phyloP scores from a whole-genome alignment of 2,797 vertebrate species.

The Anas bernieri region DNA sequence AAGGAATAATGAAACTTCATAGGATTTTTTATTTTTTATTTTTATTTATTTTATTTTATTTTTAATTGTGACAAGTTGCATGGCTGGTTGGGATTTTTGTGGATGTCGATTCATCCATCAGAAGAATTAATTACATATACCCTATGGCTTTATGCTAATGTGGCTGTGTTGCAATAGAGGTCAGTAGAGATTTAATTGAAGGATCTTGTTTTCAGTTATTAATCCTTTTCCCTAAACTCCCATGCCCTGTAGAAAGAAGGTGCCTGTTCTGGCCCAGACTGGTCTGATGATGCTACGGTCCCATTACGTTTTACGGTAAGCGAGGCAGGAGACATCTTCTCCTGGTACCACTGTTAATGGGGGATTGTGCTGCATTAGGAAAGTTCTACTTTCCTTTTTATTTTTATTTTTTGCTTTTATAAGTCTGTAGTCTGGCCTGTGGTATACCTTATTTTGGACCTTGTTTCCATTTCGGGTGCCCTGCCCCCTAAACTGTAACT shows the following conservation, averaged over 20 bases:
- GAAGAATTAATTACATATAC: background rate
- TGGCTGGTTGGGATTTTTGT: background rate
- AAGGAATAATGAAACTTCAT: background rate
- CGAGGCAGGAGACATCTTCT: background rate
- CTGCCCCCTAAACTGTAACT: background rate
- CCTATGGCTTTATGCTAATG: background rate
- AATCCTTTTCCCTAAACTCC: background rate
- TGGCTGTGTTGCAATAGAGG: background rate
- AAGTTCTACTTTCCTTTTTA: background rate
- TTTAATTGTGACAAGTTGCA: background rate
- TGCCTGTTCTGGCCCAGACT: background rate
- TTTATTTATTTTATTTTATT: background rate
- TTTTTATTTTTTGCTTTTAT: background rate
- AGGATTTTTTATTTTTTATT: background rate
- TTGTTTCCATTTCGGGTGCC: background rate
- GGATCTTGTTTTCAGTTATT: background rate
- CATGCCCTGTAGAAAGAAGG: background rate
- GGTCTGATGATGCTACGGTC: background rate
- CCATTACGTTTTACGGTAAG: background rate
- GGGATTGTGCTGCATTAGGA: background rate
- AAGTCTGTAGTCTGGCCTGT: background rate
- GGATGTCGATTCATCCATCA: background rate
- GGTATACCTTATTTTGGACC: background rate
- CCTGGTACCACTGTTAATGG: background rate
- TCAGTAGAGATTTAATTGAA: background rate